phyloP scores from a whole-genome alignment of 2,888 invertebrate genomes.

The Caenorhabditis sp. region DNA sequence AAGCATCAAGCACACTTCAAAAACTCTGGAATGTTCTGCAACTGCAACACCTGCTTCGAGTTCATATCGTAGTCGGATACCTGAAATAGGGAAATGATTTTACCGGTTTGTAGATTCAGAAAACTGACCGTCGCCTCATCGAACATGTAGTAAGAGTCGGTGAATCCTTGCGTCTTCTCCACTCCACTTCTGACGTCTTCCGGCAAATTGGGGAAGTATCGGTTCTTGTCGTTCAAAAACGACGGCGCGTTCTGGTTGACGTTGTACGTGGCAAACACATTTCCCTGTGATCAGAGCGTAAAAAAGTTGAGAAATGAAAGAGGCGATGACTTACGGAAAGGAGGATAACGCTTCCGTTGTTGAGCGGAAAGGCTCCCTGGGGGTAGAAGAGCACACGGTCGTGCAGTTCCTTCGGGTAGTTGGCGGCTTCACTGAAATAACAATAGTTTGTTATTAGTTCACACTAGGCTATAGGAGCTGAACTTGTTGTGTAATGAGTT shows the following conservation, averaged over 20 bases:
- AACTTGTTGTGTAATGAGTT: too few relatives aligned
- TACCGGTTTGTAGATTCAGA: too few relatives aligned
- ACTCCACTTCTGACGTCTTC: conserved; percentile 66
- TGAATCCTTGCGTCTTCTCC: conserved; percentile 50
- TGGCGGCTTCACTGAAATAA: conserved; percentile 56
- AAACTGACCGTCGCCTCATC: conserved; percentile 66
- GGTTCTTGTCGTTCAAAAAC: conserved; percentile 72
- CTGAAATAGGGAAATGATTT: conserved; percentile 8
- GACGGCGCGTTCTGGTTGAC: conserved; percentile 68
- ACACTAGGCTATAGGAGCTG: too few relatives aligned
- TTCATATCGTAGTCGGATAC: conserved; percentile 64
- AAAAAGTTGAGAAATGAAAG: background rate
- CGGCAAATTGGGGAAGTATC: conserved; percentile 74
- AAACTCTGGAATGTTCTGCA: conserved; percentile 58
- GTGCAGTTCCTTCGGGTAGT: conserved; percentile 72
- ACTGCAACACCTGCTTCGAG: conserved; percentile 55
- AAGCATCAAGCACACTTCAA: conserved; percentile 47
- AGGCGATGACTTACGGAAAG: conserved; percentile 60
- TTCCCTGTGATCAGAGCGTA: too few relatives aligned
- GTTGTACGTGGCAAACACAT: conserved; percentile 75
- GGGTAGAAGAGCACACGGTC: conserved; percentile 76
- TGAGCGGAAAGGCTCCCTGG: conserved; percentile 72
- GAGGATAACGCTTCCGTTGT: conserved; percentile 73
- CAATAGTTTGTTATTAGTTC: background rate
- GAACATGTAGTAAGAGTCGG: conserved; percentile 60